Conservation (phyloP, 2,888 invertebrate species). For the Drosophila ezoana region DNA sequence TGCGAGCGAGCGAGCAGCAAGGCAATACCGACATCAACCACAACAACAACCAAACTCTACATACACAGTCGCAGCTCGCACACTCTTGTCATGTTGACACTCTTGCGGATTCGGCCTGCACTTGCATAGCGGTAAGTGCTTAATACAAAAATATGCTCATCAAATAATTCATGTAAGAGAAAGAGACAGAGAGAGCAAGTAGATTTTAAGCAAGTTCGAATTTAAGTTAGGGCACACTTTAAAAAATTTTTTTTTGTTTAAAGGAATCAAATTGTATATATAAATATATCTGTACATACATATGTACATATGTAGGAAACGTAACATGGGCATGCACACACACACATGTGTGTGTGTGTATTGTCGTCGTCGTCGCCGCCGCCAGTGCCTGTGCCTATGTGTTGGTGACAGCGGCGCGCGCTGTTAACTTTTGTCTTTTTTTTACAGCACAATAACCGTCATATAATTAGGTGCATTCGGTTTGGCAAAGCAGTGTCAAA, state of each 20-base stretch:
- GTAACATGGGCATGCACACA: conserved; percentile 6
- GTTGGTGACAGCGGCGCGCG: conserved; percentile 15
- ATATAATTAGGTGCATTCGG: conserved; percentile 24
- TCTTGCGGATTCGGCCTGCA: conserved; percentile 49
- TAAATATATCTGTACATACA: conserved; percentile 1
- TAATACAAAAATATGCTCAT: conserved; percentile 12
- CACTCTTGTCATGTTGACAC: conserved; percentile 45
- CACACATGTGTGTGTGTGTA: conserved; percentile 10
- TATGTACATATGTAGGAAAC: conserved; percentile 1
- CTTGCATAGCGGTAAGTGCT: conserved; percentile 62
- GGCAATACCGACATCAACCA: conserved; percentile 33
- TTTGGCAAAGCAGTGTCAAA: background rate
- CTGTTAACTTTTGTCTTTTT: conserved; percentile 29
- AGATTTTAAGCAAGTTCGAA: conserved; percentile 22
- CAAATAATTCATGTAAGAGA: background rate
- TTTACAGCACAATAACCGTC: conserved; percentile 42
- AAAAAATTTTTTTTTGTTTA: conserved; percentile 14
- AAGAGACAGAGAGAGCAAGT: conserved; percentile 1
- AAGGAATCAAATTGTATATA: conserved; percentile 23
- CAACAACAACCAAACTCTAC: conserved; percentile 23
- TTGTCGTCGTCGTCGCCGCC: conserved; percentile 7
- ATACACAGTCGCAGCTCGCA: conserved; percentile 19
- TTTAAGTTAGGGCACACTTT: conserved; percentile 29
- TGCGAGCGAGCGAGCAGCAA: conserved; percentile 40
- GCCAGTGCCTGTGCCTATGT: conserved; percentile 5